Evolutionary conservation across 2,113 vertebrate genomes (phyloP), one percentile per base, ranked within the genome.

Genomic region (Zapus hudsonius): DNA sequence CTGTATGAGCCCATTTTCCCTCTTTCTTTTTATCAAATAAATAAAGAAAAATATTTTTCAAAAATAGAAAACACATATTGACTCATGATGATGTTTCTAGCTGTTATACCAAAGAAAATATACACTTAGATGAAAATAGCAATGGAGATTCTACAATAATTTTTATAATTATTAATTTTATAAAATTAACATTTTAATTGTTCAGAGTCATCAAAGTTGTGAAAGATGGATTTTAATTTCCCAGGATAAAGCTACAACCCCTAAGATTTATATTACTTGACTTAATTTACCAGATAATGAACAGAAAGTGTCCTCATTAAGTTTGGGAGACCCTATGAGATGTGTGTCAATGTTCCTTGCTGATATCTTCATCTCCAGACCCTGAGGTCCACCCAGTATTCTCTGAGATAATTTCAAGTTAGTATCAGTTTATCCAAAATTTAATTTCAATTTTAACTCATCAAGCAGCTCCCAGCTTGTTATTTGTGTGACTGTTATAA

Each of bases 121-220:
- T 84, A 85, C 29, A 64, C 0, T 75, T 78, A 40, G 3, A 67
- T n/a, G 61, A 36, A 55, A 67, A 76, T 44, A 75, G 5, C 23
- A 90, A 31, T 84, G 61, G 12, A 80, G n/a, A 84, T 42, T 20
- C 5, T 3, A 47, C 7, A 42, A 55, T 33, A n/a, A 29, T 73
- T 79, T 69, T 80, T 33, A 42, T 61, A 69, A 29, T 74, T 69
- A 31, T 57, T 72, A 70, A 79, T 7, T 61, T 63, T 76, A 55
- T 13, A 57, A 86, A 92, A 92, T 52, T 93, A 84, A 64, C 36
- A 88, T 79, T 40, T 90, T 83, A 70, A 40, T 17, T 90, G 5
- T 75, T 29, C 25, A 47, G 76, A 87, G 55, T 11, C 17, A 74
- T 1, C 15, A 80, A 93, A 38, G 63, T 83, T 86, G 23, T 83